A percentile compares a stretch with the other conserved stretches of the same genome.
Conservation (phyloP, 2,888 invertebrate genomes). For the Oscheius sp. region DNA sequence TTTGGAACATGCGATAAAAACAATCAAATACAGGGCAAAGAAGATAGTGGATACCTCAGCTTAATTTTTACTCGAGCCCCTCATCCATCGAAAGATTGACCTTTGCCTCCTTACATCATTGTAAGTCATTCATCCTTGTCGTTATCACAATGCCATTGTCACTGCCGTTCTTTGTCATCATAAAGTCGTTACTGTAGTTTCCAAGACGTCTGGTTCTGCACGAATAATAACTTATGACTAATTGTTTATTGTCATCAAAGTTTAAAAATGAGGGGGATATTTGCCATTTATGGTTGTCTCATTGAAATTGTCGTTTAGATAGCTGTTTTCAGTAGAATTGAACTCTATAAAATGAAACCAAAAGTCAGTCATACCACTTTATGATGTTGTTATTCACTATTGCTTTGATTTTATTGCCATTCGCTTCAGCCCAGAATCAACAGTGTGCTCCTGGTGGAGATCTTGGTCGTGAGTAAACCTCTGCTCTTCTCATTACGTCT, state of each 20-base stretch:
- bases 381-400: neutral
- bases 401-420: neutral
- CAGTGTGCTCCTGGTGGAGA: neutral
- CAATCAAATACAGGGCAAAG: too few species aligned
- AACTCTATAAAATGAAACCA: neutral
- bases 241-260: neutral
- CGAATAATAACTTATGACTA: neutral
- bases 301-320: neutral
- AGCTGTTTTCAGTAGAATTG: neutral
- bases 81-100: too few species aligned
- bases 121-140: neutral
- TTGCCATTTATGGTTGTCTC: neutral
- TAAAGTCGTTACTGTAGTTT: neutral
- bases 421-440: neutral
- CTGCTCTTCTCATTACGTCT: neutral
- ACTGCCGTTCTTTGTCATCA: too few species aligned
- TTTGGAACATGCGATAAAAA: too few species aligned
- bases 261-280: neutral
- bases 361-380: neutral
- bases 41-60: too few species aligned
- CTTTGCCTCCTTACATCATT: neutral
- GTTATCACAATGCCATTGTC: neutral
- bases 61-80: too few species aligned
- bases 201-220: neutral
- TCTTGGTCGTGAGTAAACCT: neutral